Evolutionary conservation across 2,113 vertebrate species (phyloP), one percentile per base, ranked within the genome.

Genomic region (Oreochromis aureus): DNA sequence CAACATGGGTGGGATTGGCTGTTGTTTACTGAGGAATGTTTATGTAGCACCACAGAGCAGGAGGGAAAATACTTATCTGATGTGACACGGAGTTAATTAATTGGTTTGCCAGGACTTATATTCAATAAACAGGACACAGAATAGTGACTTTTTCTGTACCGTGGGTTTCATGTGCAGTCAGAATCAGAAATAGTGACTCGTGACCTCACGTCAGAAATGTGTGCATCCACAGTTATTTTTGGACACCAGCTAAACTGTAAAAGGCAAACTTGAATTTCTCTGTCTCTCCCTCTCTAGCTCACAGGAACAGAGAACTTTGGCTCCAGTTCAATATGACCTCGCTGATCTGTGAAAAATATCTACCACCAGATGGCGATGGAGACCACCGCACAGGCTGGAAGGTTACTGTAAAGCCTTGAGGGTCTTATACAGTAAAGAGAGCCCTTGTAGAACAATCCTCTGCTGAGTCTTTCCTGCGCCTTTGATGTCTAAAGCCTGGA

Each of bases 281-380:
- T 83, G 82, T 93, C 90, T 92, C 93, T 90, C 87, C 51, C 89
- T 85, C 87, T 93, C 88, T 89, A 56, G 80, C 87, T 93, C 93
- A 92, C 93, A 94, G 90, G 88, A 94, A 93, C 94, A 92, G 88
- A 94, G 93, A 93, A 86, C 83, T 93, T 94, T 97, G 97, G 96
- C 97, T 93, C 86, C 4, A 54, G 85, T 96, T 97, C 97, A 97
- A 53, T 92, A 89, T 96, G 95, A 97, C 96, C 95, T 97, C 96
- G 94, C 95, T 96, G 95, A 94, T 92, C 85, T 84, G 87, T 55
- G 83, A 73, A 53, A 93, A 96, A 97, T 97, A 96, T 96, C 92
- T 98, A 90, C 95, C 98, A 92, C 96, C 93, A 97, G 98, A 96
- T 98, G 98, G 97, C 95, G 94, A 94, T 95, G 90, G 86, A 96